Conservation (phyloP, 2,113 vertebrate genomes). For the Cyrtonyx montezumae region DNA sequence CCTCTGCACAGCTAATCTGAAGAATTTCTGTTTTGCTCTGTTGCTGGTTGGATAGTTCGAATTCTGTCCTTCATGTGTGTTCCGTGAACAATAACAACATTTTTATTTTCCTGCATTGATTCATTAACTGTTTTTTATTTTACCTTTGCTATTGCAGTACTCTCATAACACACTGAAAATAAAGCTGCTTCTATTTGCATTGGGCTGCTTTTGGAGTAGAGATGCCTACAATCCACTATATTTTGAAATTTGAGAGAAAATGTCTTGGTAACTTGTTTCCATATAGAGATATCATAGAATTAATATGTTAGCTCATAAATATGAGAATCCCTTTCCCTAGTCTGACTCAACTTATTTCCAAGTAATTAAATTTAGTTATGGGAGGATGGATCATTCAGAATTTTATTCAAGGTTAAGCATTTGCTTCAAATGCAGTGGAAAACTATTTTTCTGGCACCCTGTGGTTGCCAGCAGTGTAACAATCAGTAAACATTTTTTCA, state of each 20-base stretch:
- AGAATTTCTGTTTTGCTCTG: neutral
- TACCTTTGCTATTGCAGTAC: neutral
- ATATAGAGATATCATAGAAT: neutral
- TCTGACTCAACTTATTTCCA: neutral
- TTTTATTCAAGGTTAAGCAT: neutral
- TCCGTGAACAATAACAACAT: neutral
- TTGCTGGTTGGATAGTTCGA: neutral
- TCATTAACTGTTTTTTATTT: neutral
- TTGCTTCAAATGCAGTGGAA: neutral
- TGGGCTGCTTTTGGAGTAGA: neutral
- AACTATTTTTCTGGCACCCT: neutral
- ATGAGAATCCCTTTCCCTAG: neutral
- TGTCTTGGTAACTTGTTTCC: neutral
- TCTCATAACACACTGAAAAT: neutral
- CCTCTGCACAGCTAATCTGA: neutral
- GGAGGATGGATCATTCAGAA: neutral
- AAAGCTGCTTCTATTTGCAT: neutral
- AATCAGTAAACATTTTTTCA: neutral
- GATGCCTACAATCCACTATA: neutral
- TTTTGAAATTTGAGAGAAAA: neutral
- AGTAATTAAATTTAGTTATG: neutral
- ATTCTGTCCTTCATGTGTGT: neutral
- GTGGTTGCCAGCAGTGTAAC: neutral
- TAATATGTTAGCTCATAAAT: neutral
- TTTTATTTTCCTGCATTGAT: neutral